Conservation (phyloP, 2,888 invertebrate species). For the Limnephilus rhombicus region DNA sequence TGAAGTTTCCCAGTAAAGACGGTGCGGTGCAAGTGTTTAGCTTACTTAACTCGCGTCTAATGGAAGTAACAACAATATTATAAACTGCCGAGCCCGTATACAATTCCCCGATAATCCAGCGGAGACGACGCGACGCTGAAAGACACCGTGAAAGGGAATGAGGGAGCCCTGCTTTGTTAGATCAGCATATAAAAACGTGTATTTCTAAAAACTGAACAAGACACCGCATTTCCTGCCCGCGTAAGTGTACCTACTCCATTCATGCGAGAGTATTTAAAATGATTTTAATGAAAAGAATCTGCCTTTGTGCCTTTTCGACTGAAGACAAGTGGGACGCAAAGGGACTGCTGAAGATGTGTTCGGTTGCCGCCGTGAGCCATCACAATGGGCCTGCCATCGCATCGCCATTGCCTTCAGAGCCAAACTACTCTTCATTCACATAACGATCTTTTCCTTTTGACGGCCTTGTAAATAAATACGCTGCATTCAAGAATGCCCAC, state of each 20-base stretch:
- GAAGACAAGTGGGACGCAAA: slow-evolving; percentile 64
- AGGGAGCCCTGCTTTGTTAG: slow-evolving; percentile 49
- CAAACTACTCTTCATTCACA: slow-evolving; percentile 33
- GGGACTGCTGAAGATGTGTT: slow-evolving; percentile 49
- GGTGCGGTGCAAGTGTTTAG: slow-evolving; percentile 42
- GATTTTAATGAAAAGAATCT: slow-evolving; percentile 71
- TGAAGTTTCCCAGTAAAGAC: slow-evolving; percentile 32
- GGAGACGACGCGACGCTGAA: slow-evolving; percentile 32
- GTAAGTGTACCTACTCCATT: slow-evolving; percentile 72
- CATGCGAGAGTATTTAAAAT: slow-evolving; percentile 69
- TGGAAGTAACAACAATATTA: slow-evolving; percentile 43
- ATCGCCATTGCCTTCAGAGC: slow-evolving; percentile 5
- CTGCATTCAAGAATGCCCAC: slow-evolving; percentile 19
- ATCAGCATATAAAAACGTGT: slow-evolving; percentile 55
- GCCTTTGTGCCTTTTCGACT: slow-evolving; percentile 78
- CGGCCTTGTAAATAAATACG: slow-evolving; percentile 25
- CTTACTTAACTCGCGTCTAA: slow-evolving; percentile 12
- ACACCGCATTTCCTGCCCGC: slow-evolving; percentile 77
- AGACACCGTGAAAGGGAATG: slow-evolving; percentile 26
- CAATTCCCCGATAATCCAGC: slow-evolving; percentile 29
- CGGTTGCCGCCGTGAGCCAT: neutral
- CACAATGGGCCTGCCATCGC: slow-evolving; percentile 13
- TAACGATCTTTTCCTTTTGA: slow-evolving; percentile 41
- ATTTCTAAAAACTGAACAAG: slow-evolving; percentile 70
- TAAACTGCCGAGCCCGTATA: slow-evolving; percentile 42